phyloP scores from a whole-genome alignment of 2,113 vertebrate species.

The Hirundichthys speculiger region DNA sequence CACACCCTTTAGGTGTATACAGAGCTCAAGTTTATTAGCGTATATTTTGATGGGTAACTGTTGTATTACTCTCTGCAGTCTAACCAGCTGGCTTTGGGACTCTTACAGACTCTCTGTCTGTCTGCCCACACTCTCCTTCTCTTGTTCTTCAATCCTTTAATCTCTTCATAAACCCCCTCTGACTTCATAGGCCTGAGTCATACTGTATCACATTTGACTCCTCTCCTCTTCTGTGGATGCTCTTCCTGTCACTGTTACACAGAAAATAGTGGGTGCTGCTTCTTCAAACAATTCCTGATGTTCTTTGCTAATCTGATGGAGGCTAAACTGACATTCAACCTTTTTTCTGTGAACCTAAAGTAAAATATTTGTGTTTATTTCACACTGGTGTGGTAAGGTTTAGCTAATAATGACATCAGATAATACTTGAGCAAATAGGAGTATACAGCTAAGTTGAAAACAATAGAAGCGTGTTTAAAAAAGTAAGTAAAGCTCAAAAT shows the following conservation, averaged over 20 bases:
- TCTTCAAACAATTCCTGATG: slow-evolving; percentile 13
- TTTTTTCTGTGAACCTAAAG: neutral
- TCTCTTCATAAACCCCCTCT: slow-evolving; percentile 65
- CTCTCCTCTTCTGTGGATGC: slow-evolving; percentile 20
- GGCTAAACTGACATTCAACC: slow-evolving; percentile 22
- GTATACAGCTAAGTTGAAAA: no score
- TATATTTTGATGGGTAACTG: slow-evolving; percentile 38
- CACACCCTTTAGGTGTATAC: neutral
- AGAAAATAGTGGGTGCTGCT: slow-evolving; percentile 56
- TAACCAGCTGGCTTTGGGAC: slow-evolving; percentile 28
- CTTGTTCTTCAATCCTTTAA: slow-evolving; percentile 70
- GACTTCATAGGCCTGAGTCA: slow-evolving; percentile 72
- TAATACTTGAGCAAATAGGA: no score
- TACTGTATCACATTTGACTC: slow-evolving; percentile 56
- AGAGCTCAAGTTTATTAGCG: slow-evolving; percentile 18
- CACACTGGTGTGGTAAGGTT: no score
- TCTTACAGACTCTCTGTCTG: slow-evolving; percentile 44
- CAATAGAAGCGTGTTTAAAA: no score
- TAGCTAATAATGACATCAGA: no score
- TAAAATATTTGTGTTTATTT: neutral
- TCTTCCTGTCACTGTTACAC: slow-evolving; percentile 26
- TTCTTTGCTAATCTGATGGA: slow-evolving; percentile 10
- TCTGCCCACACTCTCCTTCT: slow-evolving; percentile 51
- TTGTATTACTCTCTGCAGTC: slow-evolving; percentile 20
- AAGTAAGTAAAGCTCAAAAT: no score